A percentile compares a stretch with the other conserved stretches of the same genome.
Evolutionary conservation across 2,888 invertebrate genomes (phyloP).

Genomic region (Polydrusus pterygomalis): DNA sequence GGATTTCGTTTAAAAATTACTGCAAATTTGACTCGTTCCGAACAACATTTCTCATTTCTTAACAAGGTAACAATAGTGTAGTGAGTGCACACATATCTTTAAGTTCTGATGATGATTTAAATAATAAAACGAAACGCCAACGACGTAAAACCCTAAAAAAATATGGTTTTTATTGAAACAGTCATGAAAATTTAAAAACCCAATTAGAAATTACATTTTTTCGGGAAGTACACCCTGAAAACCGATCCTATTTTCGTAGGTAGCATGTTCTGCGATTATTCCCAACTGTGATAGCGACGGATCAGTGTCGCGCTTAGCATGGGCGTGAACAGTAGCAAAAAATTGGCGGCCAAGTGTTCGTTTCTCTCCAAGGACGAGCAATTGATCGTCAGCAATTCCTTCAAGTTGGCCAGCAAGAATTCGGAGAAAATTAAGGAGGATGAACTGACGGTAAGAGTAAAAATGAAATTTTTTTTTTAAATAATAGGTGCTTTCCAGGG

Average conservation of each 20-base stretch:
- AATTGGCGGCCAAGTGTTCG: constrained; percentile 79
- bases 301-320: constrained; percentile 59
- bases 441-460: constrained; percentile 76
- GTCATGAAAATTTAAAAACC: neutral
- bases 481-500: too few species aligned
- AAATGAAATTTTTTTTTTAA: neutral
- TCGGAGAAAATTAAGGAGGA: constrained; percentile 80
- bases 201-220: neutral
- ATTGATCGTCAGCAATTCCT: constrained; percentile 78
- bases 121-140: too few species aligned
- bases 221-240: neutral
- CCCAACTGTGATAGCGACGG: constrained; percentile 20
- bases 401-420: constrained; percentile 78
- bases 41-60: too few species aligned
- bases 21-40: too few species aligned
- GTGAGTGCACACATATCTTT: too few species aligned
- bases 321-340: constrained; percentile 78
- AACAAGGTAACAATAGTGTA: too few species aligned
- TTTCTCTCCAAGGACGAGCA: constrained; percentile 79
- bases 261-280: neutral
- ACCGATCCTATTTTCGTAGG: constrained; percentile 4
- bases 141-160: too few species aligned
- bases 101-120: too few species aligned
- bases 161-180: too few species aligned
- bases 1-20: too few species aligned